phyloP scores from a whole-genome alignment of 2,888 invertebrate genomes.

The Drosophila buzzatii region DNA sequence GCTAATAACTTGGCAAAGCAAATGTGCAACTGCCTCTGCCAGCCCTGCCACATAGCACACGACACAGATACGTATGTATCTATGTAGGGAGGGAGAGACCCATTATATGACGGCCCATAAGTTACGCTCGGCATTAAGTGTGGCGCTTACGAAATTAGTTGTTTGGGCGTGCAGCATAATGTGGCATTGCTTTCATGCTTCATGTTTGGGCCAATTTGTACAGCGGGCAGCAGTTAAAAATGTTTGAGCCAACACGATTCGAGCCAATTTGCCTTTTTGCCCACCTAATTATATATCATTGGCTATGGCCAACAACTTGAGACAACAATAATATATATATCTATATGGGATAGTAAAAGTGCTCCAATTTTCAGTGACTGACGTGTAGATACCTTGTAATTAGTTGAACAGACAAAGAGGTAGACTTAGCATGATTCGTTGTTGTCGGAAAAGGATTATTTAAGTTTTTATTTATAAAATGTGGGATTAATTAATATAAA shows the following conservation, averaged over 20 bases:
- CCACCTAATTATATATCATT: slow-evolving; percentile 69
- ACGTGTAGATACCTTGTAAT: background rate
- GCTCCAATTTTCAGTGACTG: background rate
- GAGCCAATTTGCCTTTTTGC: slow-evolving; percentile 55
- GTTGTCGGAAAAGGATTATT: background rate
- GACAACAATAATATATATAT: background rate
- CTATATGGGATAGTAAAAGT: background rate
- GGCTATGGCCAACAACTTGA: slow-evolving; percentile 28
- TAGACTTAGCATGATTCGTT: background rate
- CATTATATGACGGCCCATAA: slow-evolving; percentile 35
- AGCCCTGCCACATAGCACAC: slow-evolving; percentile 32
- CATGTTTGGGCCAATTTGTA: slow-evolving; percentile 46
- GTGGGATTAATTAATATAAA: background rate
- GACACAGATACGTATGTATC: background rate
- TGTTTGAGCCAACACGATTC: slow-evolving; percentile 21
- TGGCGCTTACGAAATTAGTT: slow-evolving; percentile 69
- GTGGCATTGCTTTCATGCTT: slow-evolving; percentile 44
- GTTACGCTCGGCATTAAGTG: slow-evolving; percentile 50
- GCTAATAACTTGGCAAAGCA: slow-evolving; percentile 79
- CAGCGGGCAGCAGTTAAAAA: slow-evolving; percentile 27
- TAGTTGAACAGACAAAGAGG: background rate
- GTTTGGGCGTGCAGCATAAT: slow-evolving; percentile 41
- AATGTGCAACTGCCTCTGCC: slow-evolving; percentile 62
- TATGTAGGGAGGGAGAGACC: background rate
- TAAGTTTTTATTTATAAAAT: background rate